Percentiles rank a stretch among this genome's conserved stretches.
Evolutionary conservation across 2,888 invertebrate genomes (phyloP).

Genomic region (Tenthredo livida): DNA sequence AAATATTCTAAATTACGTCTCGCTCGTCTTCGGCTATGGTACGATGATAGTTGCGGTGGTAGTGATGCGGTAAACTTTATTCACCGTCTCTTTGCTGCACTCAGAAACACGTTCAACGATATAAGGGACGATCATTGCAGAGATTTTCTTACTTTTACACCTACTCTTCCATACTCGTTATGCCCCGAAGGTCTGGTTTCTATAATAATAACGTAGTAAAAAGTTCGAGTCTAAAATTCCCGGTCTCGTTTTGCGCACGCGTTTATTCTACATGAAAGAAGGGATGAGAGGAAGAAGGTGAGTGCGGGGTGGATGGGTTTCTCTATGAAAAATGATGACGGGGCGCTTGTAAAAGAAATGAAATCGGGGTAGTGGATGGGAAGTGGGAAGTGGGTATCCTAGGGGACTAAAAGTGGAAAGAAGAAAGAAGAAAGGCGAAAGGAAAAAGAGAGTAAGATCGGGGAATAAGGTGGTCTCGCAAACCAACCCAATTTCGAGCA

Average conservation of each 20-base stretch:
- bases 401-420: slow-evolving; percentile 56
- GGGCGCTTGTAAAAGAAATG: slow-evolving; percentile 75
- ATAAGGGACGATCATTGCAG: background rate
- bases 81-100: background rate
- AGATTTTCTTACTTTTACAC: slow-evolving; percentile 10
- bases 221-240: background rate
- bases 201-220: background rate
- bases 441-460: slow-evolving; percentile 48
- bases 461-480: background rate
- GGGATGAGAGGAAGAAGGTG: slow-evolving; percentile 29
- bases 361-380: slow-evolving; percentile 71
- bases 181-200: background rate
- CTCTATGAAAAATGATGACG: slow-evolving; percentile 78
- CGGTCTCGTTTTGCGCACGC: background rate
- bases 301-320: slow-evolving; percentile 41
- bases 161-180: slow-evolving; percentile 27
- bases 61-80: background rate
- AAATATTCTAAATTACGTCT: slow-evolving; percentile 76
- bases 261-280: background rate
- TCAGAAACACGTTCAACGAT: background rate
- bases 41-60: background rate
- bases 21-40: slow-evolving; percentile 30
- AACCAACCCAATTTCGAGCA: slow-evolving; percentile 45
- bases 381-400: slow-evolving; percentile 55
- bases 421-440: slow-evolving; percentile 56